Percentiles rank a stretch among this genome's conserved stretches.
Conservation (phyloP, 1,140 invertebrate species). For the Delia radicum region DNA sequence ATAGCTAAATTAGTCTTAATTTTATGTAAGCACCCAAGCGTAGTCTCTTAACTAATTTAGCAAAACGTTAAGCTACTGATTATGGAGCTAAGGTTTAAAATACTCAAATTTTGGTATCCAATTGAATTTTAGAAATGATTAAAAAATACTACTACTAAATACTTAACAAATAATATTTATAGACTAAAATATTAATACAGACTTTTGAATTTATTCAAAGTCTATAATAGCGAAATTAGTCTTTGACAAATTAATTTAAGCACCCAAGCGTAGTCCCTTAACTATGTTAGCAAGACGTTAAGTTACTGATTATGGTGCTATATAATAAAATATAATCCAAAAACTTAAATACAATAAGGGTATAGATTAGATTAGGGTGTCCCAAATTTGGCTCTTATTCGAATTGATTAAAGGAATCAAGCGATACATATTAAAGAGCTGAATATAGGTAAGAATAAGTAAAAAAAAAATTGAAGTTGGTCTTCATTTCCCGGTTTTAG, state of each 20-base stretch:
- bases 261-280: constrained; percentile 52
- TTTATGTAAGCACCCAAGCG: constrained; percentile 52
- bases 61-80: constrained; percentile 41
- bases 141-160: too few relatives aligned
- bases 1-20: constrained; percentile 21
- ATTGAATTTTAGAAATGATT: too few relatives aligned
- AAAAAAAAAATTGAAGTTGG: too few relatives aligned
- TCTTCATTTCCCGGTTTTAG: too few relatives aligned
- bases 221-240: constrained; percentile 1
- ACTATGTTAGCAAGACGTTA: constrained; percentile 31
- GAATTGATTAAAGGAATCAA: too few relatives aligned
- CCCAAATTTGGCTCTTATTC: too few relatives aligned
- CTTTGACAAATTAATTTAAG: constrained; percentile 41
- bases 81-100: constrained; percentile 41
- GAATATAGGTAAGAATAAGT: too few relatives aligned
- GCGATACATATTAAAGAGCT: too few relatives aligned
- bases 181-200: constrained; percentile 33
- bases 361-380: too few relatives aligned
- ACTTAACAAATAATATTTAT: not conserved
- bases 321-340: not conserved
- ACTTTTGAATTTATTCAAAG: not conserved
- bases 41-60: constrained; percentile 44
- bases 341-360: too few relatives aligned
- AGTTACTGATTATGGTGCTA: constrained; percentile 52
- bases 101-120: too few relatives aligned